Evolutionary conservation across 1,140 invertebrate genomes (phyloP), one percentile per base, ranked within the genome.

Genomic region (Agrilus planipennis): DNA sequence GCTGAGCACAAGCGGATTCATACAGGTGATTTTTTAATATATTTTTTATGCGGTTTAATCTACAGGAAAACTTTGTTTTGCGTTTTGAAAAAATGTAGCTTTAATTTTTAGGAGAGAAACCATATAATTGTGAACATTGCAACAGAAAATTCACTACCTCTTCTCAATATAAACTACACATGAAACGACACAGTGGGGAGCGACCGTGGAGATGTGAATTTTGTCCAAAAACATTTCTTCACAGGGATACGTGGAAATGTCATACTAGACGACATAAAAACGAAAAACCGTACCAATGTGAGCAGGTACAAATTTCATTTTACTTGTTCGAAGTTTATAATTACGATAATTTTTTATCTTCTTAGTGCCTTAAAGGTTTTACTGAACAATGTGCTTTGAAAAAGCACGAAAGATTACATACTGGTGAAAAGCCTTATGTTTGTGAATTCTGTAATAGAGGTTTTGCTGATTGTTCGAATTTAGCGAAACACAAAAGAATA

Each of bases 381-480:
- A 70, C 71, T 0, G 76, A 80, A 49, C 70, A 76, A 34, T 77
- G 73, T 71, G 71, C 77, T 42, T 62, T 81, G 14, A 75, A 73
- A 42, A 78, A 79, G 54, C 81, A 84, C 55, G 55, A 70, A 49
- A 67, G 78, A 15, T 47, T 71, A 2, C 80, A 83, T 53, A 77
- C 76, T 16, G 79, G 76, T 23, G 84, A 87, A 56, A 85, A 85
- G 51, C 84, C 83, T 3, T 84, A 84, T 54, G 71, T 71, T 30
- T 87, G 84, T 57, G 68, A 72, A 11, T 53, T 78, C n/a, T 88
- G 84, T 56, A 68, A 70, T 2, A 84, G 84, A 62, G 70, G 75
- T 16, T 89, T 89, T 57, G 69, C 76, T 0, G 76, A 81, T 52
- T 72, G 69, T 45, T 77, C 75, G 7, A 80, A 79, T 62, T 57